These are phyloP conservation scores for Chesias legatella DNA, from an alignment of 2,888 invertebrate species.

Conservation along the genomic window DNA sequence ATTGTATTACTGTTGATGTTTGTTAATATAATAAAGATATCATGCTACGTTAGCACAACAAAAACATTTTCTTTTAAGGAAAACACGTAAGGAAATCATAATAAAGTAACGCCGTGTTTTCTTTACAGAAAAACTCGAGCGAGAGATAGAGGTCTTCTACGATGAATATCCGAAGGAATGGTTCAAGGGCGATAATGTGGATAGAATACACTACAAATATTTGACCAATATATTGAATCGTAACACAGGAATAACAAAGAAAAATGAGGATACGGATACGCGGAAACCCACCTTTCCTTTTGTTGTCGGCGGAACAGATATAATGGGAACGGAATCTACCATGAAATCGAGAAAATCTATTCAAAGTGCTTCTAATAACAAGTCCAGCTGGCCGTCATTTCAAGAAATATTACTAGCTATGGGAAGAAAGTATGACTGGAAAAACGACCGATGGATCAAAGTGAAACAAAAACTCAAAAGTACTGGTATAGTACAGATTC, in stretches of 20 bases:
- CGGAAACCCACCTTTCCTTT: conserved; percentile 27
- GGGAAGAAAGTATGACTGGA: conserved; percentile 71
- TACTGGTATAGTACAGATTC: conserved; percentile 20
- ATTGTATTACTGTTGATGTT: too few species aligned
- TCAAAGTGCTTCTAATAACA: conserved; percentile 17
- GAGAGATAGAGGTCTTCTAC: conserved; percentile 62
- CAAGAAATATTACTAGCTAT: conserved; percentile 63
- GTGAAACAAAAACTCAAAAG: conserved; percentile 53
- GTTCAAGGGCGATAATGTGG: conserved; percentile 42
- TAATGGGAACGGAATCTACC: conserved; percentile 10
- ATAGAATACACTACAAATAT: conserved; percentile 44
- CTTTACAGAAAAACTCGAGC: conserved; percentile 59
- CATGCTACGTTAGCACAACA: too few species aligned
- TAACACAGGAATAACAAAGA: conserved; percentile 33
- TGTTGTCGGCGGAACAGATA: conserved; percentile 14
- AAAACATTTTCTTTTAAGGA: conserved; percentile 1
- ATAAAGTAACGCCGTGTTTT: conserved; percentile 4
- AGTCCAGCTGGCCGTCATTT: conserved; percentile 61
- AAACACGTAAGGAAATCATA: conserved; percentile 1
- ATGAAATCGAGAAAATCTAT: conserved; percentile 8
- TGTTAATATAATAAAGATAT: too few species aligned
- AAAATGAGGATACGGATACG: conserved; percentile 28
- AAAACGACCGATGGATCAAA: conserved; percentile 74
- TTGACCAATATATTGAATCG: conserved; percentile 36
- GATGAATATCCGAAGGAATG: conserved; percentile 56